These are phyloP conservation scores for Drosophila pseudoananassae DNA, from an alignment of 1,140 invertebrate species.

Conservation along the genomic window DNA sequence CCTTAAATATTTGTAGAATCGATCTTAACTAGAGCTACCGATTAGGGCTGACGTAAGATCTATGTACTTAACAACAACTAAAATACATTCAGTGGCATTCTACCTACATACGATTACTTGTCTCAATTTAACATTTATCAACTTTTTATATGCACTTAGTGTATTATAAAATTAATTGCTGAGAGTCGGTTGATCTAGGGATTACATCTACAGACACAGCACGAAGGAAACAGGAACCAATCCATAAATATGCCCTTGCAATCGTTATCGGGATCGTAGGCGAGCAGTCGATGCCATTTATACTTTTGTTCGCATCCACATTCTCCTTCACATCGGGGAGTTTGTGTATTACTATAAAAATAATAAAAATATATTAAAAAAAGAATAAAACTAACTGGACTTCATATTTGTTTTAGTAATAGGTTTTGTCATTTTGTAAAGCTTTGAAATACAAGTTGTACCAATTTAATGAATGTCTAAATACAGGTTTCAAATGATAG, in stretches of 20 bases:
- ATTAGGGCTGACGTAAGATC: slow-evolving; percentile 28
- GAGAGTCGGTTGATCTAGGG: slow-evolving; percentile 75
- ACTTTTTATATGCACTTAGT: slow-evolving; percentile 8
- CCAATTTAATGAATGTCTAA: not conserved
- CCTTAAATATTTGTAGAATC: slow-evolving; percentile 48
- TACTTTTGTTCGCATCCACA: slow-evolving; percentile 96
- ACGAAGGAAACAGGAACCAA: slow-evolving; percentile 97
- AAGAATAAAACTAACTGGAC: not conserved
- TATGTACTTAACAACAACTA: slow-evolving; percentile 78
- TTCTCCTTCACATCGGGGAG: slow-evolving; percentile 91
- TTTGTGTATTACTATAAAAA: slow-evolving; percentile 89
- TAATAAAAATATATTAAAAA: not conserved
- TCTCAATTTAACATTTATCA: slow-evolving; percentile 43
- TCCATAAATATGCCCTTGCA: slow-evolving; percentile 98
- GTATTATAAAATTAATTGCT: slow-evolving; percentile 28
- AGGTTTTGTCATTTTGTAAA: not conserved
- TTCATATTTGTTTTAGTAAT: not conserved
- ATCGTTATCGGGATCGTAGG: slow-evolving; percentile 96
- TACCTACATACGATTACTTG: slow-evolving; percentile 45
- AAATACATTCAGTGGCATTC: slow-evolving; percentile 81
- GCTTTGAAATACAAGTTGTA: not conserved
- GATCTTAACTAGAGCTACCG: slow-evolving; percentile 49
- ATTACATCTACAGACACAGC: slow-evolving; percentile 94
- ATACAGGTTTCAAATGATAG: not conserved
- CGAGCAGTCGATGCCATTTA: slow-evolving; percentile 95